Conservation (phyloP, 2,888 invertebrate genomes). For the Caenorhabditis sp. region DNA sequence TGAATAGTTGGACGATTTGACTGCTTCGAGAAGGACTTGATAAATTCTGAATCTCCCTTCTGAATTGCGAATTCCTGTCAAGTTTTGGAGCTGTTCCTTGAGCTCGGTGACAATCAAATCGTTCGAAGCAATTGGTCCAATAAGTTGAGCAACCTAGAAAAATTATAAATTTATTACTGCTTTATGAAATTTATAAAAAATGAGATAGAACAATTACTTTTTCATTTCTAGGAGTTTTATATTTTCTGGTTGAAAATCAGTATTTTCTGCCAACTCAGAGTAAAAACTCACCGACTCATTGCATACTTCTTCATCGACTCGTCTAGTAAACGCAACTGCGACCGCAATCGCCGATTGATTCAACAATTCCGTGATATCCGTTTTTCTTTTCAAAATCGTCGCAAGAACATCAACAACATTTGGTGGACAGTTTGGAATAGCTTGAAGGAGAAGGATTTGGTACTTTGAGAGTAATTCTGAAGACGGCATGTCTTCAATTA, state of each 20-base stretch:
- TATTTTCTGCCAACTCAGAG: not conserved
- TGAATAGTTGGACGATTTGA: not conserved
- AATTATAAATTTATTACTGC: too few species aligned
- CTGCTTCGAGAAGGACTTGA: slow-evolving; percentile 3
- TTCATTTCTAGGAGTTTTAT: too few species aligned
- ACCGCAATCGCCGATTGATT: slow-evolving; percentile 27
- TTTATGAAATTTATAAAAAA: too few species aligned
- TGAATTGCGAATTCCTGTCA: not conserved
- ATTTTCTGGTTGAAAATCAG: not conserved
- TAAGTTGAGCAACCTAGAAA: slow-evolving; percentile 9
- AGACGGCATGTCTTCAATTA: slow-evolving; percentile 24
- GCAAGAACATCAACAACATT: slow-evolving; percentile 15
- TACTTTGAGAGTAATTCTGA: slow-evolving; percentile 20
- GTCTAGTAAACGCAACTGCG: slow-evolving; percentile 39
- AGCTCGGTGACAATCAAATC: slow-evolving; percentile 19
- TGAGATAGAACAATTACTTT: too few species aligned
- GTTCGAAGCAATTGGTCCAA: slow-evolving; percentile 15
- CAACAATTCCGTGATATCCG: not conserved
- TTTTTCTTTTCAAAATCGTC: not conserved
- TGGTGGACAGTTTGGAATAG: slow-evolving; percentile 19
- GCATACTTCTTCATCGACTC: slow-evolving; percentile 24
- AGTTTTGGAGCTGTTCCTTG: slow-evolving; percentile 8
- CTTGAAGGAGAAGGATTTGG: slow-evolving; percentile 25
- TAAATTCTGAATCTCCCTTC: slow-evolving; percentile 4
- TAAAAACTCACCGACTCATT: slow-evolving; percentile 19